Evolutionary conservation across 2,888 invertebrate genomes (phyloP).

Genomic region (Gnatocerus cornutus): DNA sequence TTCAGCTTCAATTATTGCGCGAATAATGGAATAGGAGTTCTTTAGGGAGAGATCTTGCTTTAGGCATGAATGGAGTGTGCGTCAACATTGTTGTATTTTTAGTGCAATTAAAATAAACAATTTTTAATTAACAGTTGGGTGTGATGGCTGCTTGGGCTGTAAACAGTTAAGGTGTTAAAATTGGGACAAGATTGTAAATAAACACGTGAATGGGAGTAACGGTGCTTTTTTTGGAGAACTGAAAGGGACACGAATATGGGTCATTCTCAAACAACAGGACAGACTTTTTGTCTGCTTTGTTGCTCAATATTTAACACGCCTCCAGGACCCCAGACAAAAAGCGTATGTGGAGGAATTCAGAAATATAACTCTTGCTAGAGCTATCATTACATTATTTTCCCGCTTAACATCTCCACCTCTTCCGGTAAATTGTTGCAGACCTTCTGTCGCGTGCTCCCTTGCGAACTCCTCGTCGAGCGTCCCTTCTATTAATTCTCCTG

Average conservation of each 20-base stretch:
- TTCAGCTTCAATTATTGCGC: too few relatives aligned
- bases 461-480: background rate
- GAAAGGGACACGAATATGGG: too few relatives aligned
- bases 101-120: constrained; percentile 21
- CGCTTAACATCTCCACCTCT: too few relatives aligned
- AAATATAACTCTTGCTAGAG: too few relatives aligned
- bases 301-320: too few relatives aligned
- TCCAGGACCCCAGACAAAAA: too few relatives aligned
- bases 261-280: too few relatives aligned
- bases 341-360: too few relatives aligned
- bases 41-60: constrained; percentile 6
- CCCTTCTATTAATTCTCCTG: background rate
- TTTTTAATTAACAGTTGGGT: constrained; percentile 12
- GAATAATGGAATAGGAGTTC: background rate
- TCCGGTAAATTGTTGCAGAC: too few relatives aligned
- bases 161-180: constrained; percentile 15
- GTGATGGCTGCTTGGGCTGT: background rate
- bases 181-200: constrained; percentile 1
- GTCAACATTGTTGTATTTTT: constrained; percentile 7
- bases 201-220: constrained; percentile 5
- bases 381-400: too few relatives aligned
- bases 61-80: constrained; percentile 10
- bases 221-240: too few relatives aligned
- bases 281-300: too few relatives aligned
- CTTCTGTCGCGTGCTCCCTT: background rate